Evolutionary conservation across 2,888 invertebrate species (phyloP), one percentile per base, ranked within the genome.

Genomic region (Dryobotodes eremita): DNA sequence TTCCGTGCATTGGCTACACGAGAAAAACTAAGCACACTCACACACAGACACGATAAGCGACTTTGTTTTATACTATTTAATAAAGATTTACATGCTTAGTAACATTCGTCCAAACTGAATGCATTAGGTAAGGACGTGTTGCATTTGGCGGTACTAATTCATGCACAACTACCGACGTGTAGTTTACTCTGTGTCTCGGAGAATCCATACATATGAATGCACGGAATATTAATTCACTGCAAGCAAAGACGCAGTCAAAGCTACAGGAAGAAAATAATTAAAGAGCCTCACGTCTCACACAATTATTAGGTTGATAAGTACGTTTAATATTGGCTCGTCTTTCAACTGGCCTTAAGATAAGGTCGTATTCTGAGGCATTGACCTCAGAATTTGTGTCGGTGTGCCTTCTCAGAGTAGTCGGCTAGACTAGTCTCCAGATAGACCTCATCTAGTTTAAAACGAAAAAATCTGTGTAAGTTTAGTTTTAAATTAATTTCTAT

Each of bases 211-310:
- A 31, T 23, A 13, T 26, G 20, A 57, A 46, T 57, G 42, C 20
- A 15, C 3, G 42, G 20, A 17, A 42, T 20, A 50, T 26, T 6
- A 23, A 61, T 59, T 31, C 23, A 71, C 10, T 48, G 26, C 17
- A 15, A 48, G 11, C 11, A 71, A 62, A 36, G 62, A 31, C 17
- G 48, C 23, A 31, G 15, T 48, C 48, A 48, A 46, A 31, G 26
- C 26, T 59, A 57, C 26, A 31, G 26, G 23, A 71, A 31, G 48
- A 61, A 23, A 71, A 31, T 71, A n/a, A 62, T 62, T 71, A 48
- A 48, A 31, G 48, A 31, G 46, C 17, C 13, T 31, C 15, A 23
- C 3, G 48, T 31, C 46, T 31, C 23, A 46, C 23, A 7, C 15
- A 26, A 31, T 11, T 61, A 48, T 23, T 23, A 71, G 13, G 26